phyloP scores from a whole-genome alignment of 2,888 invertebrate species.

The Seira ritae region DNA sequence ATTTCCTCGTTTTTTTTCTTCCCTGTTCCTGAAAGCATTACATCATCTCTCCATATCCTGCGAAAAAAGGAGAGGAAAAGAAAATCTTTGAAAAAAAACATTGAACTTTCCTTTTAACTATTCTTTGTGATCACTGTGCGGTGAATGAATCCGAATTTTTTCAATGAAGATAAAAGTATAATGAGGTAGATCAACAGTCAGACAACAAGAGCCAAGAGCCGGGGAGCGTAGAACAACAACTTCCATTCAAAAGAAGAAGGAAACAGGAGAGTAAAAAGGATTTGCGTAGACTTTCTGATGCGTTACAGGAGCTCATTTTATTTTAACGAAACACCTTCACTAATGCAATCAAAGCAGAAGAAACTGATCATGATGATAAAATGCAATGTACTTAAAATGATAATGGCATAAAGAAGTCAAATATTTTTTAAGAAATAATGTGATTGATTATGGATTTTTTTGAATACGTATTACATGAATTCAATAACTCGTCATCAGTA shows the following conservation, averaged over 20 bases:
- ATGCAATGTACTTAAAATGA: too few species aligned
- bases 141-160: constrained; percentile 25
- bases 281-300: constrained; percentile 44
- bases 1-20: constrained; percentile 24
- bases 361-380: too few species aligned
- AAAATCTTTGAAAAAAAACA: background rate
- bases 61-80: too few species aligned
- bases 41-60: background rate
- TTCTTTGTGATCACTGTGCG: background rate
- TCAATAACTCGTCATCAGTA: too few species aligned
- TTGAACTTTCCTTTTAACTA: background rate
- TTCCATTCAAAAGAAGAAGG: background rate
- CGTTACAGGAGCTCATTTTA: constrained; percentile 33
- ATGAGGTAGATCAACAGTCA: background rate
- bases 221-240: background rate
- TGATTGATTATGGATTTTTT: too few species aligned
- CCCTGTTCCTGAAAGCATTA: constrained; percentile 17
- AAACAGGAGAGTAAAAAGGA: background rate
- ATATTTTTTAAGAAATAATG: too few species aligned
- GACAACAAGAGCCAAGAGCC: background rate
- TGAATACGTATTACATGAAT: too few species aligned
- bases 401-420: too few species aligned
- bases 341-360: too few species aligned
- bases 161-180: background rate
- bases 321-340: too few species aligned